Percentiles rank a stretch among this genome's conserved stretches.
Conservation (phyloP, 1,140 invertebrate species). For the Formica selysi region DNA sequence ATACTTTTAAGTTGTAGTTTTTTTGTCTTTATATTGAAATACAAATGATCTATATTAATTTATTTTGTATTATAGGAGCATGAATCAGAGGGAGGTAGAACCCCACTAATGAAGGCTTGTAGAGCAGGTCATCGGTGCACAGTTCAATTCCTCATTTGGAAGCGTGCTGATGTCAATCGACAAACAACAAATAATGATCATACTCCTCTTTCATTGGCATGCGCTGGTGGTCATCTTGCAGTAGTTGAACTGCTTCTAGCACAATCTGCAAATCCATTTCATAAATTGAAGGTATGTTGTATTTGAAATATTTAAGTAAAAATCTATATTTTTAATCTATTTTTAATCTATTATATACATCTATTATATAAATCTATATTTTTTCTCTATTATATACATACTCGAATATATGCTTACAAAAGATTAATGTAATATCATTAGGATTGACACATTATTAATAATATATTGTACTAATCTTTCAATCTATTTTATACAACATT, state of each 20-base stretch:
- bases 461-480: not conserved
- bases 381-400: no score
- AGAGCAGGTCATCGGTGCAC: slow-evolving; percentile 99
- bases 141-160: slow-evolving; percentile 97
- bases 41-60: not conserved
- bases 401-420: not conserved
- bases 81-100: slow-evolving; percentile 97
- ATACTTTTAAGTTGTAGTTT: not conserved
- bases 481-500: not conserved
- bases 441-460: not conserved
- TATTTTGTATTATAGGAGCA: slow-evolving; percentile 89
- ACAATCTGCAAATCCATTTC: slow-evolving; percentile 97
- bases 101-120: slow-evolving; percentile 99
- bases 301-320: not conserved
- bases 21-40: not conserved
- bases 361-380: no score
- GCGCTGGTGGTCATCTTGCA: slow-evolving; percentile 96
- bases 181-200: slow-evolving; percentile 99
- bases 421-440: slow-evolving; percentile 1
- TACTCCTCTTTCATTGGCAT: slow-evolving; percentile 98
- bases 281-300: slow-evolving; percentile 94
- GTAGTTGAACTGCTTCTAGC: slow-evolving; percentile 97
- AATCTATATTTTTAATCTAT: not conserved
- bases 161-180: slow-evolving; percentile 97
- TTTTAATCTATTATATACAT: not conserved